Percentiles rank a stretch among this genome's conserved stretches.
These are phyloP conservation scores for Pipistrellus pygmaeus DNA, from an alignment of 2,797 vertebrate species.

Conservation along the genomic window DNA sequence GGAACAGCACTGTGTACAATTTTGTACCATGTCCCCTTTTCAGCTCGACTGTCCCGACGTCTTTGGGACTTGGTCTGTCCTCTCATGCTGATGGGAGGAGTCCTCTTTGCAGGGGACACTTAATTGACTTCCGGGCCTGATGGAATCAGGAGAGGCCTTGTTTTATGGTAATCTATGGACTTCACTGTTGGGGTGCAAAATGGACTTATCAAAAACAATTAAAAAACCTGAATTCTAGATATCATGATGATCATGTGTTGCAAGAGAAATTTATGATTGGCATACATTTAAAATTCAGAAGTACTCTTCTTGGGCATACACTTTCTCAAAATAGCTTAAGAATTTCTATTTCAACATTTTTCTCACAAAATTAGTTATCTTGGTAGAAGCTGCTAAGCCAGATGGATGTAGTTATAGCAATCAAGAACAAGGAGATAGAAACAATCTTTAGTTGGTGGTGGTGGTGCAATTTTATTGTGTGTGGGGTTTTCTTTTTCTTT, in stretches of 20 bases:
- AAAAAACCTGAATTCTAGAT: background rate
- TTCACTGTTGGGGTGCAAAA: background rate
- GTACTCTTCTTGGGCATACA: background rate
- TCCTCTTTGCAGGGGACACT: background rate
- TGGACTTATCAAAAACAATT: background rate
- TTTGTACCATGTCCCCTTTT: background rate
- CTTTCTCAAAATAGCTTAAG: slow-evolving; percentile 25
- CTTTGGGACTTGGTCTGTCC: background rate
- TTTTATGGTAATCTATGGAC: background rate
- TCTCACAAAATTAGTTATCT: slow-evolving; percentile 34
- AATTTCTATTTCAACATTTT: slow-evolving; percentile 61
- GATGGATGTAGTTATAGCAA: background rate
- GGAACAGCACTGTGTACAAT: background rate
- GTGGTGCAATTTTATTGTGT: background rate
- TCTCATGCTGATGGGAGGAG: too few species aligned
- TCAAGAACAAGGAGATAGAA: slow-evolving; percentile 24
- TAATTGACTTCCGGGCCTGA: background rate
- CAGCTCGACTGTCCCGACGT: background rate
- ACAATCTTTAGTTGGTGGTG: background rate
- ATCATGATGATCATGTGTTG: background rate
- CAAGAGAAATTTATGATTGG: background rate
- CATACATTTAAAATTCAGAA: slow-evolving; percentile 9
- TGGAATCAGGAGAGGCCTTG: background rate
- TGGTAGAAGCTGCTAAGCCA: slow-evolving; percentile 9
- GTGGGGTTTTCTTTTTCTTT: background rate